phyloP scores from a whole-genome alignment of 23 tunicate genomes.

The Aplidium turbinatum region DNA sequence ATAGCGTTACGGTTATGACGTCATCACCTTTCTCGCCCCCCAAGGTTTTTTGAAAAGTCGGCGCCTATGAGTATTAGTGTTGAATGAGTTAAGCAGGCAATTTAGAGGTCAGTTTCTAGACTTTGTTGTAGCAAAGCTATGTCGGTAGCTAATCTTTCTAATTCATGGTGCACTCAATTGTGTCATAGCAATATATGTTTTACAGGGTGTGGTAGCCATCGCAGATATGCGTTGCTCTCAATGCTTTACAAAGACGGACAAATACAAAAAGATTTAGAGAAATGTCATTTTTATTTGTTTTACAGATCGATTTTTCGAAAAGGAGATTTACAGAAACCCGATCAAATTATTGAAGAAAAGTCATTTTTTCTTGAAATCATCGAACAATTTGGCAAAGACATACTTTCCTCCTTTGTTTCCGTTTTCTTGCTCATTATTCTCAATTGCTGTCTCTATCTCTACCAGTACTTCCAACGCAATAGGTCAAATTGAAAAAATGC shows the following conservation, averaged over 20 bases:
- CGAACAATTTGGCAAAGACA: constrained; percentile 2
- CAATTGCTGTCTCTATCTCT: not conserved
- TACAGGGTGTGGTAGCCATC: not conserved
- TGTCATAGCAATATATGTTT: not conserved
- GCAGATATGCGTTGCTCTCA: too few species aligned
- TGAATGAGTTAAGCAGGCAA: too few species aligned
- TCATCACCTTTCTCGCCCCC: too few species aligned
- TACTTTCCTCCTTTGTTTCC: not conserved
- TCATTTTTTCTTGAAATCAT: not conserved
- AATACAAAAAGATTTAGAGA: too few species aligned
- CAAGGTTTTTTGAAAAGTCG: too few species aligned
- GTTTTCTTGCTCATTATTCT: not conserved
- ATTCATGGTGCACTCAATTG: not conserved
- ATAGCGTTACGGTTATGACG: too few species aligned
- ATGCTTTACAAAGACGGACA: too few species aligned
- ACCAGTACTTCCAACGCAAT: not conserved
- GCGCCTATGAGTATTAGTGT: too few species aligned
- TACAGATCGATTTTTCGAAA: constrained; percentile 26
- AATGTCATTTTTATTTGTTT: not conserved
- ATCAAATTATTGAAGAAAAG: constrained; percentile 2
- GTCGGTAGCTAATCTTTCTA: not conserved
- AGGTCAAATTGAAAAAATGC: too few species aligned
- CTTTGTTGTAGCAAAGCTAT: too few species aligned
- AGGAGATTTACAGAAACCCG: constrained; percentile 20
- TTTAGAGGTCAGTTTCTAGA: too few species aligned